Conservation (phyloP, 2,113 vertebrate genomes). For the Dinomys branickii region DNA sequence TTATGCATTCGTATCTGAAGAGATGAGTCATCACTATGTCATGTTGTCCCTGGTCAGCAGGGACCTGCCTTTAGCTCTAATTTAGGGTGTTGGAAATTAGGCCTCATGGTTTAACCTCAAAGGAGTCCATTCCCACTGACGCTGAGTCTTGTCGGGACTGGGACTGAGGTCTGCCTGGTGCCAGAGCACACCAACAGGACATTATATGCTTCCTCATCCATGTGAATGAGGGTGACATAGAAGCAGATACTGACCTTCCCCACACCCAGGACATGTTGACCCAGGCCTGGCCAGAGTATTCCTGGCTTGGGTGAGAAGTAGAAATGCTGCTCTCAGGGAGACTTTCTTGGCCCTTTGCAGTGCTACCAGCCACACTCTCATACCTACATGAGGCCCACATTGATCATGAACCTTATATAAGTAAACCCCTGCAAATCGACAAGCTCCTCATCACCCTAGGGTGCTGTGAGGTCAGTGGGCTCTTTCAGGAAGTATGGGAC, state of each 20-base stretch:
- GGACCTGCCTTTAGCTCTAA: not conserved
- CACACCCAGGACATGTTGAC: not conserved
- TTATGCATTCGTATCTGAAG: not conserved
- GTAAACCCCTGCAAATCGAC: not conserved
- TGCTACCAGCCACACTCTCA: too few species aligned
- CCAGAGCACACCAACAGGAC: not conserved
- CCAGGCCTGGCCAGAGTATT: accelerated
- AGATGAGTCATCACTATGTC: not conserved
- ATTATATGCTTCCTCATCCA: not conserved
- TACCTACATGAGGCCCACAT: accelerated
- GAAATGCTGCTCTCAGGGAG: not conserved
- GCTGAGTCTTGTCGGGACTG: not conserved
- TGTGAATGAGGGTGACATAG: not conserved
- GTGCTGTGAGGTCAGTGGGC: not conserved
- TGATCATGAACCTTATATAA: not conserved
- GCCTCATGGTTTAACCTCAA: not conserved
- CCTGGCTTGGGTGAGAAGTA: not conserved
- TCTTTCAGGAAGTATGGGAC: not conserved
- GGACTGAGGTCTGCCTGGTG: not conserved
- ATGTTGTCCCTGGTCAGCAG: not conserved
- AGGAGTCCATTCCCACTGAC: not conserved
- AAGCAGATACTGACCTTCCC: not conserved
- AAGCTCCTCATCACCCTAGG: not conserved
- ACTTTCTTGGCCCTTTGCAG: not conserved
- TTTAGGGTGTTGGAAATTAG: not conserved